Conservation (phyloP, 2,113 vertebrate genomes). For the Mesoclemmys tuberculata region DNA sequence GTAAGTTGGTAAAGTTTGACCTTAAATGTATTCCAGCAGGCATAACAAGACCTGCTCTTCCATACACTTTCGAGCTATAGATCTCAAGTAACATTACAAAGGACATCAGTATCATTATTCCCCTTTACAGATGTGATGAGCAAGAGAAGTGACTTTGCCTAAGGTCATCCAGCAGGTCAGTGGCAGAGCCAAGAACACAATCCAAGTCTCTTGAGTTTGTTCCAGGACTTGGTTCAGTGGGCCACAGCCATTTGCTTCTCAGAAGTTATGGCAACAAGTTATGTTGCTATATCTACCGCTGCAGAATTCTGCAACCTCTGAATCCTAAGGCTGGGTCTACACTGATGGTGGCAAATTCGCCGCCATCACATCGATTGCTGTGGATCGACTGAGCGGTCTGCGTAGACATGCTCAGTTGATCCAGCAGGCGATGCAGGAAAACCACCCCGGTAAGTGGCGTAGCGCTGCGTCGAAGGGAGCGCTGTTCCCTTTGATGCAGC, state of each 20-base stretch:
- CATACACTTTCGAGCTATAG: neutral
- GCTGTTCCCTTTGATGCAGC: too few species aligned
- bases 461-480: too few species aligned
- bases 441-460: too few species aligned
- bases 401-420: too few species aligned
- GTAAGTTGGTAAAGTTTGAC: accelerated
- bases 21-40: accelerated
- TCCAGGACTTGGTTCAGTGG: neutral
- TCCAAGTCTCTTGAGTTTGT: neutral
- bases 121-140: neutral
- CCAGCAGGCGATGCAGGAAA: too few species aligned
- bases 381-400: too few species aligned
- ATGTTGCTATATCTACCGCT: neutral
- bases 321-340: too few species aligned
- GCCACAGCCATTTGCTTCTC: too few species aligned
- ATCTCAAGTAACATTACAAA: neutral
- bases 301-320: neutral
- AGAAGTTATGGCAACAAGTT: neutral
- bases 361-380: too few species aligned
- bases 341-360: too few species aligned
- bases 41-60: neutral
- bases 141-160: neutral
- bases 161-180: neutral
- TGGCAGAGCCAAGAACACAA: too few species aligned
- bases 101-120: neutral